Base-by-base conservation (phyloP, 2,888 invertebrate genomes). In the Muschampia staudingeri region DNA sequence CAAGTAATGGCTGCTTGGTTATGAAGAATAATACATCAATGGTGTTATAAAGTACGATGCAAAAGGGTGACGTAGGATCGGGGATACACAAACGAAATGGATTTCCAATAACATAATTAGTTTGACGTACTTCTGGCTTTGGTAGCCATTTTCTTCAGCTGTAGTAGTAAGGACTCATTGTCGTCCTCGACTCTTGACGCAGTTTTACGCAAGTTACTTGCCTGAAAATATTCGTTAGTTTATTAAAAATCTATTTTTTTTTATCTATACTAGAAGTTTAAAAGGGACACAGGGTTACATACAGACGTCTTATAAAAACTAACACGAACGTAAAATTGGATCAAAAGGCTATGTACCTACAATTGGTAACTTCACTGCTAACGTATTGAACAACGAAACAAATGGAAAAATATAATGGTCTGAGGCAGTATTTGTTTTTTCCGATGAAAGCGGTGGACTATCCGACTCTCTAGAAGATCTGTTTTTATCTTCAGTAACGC, bases 91-190 rank as follows among this genome's bases (percentile, higher is more conserved):
- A 94, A 94, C 92, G 91, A 92, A 92, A 88, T 90, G 89, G 91
- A 92, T 92, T 92, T 92, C 91, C 91, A 92, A 94, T 92, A 94
- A 94, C 90, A 93, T 90, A 93, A 92, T 91, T 92, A 90, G 90
- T 92, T 91, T 92, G 94, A 97, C 98, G 97, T 98, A 98, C 98
- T 98, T 98, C 98, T 98, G 97, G 98, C 98, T 97, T 98, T 98
- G 95, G 98, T 98, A 97, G 99, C 99, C 98, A 99, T 98, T 98
- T 99, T 99, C 98, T 99, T 99, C 97, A 99, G 98, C 98, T 99
- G 99, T 97, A 99, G 98, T 96, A 99, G 98, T 96, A 99, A 97
- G 90, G 99, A 99, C 96, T 99, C 99, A 97, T 99, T 99, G 97
- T 99, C 99, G 95, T 99, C 99, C 97, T 99, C 99, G 94, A 99